Base-by-base conservation (phyloP, 64 coral and sea anemone species). In the Porites australiensis region DNA sequence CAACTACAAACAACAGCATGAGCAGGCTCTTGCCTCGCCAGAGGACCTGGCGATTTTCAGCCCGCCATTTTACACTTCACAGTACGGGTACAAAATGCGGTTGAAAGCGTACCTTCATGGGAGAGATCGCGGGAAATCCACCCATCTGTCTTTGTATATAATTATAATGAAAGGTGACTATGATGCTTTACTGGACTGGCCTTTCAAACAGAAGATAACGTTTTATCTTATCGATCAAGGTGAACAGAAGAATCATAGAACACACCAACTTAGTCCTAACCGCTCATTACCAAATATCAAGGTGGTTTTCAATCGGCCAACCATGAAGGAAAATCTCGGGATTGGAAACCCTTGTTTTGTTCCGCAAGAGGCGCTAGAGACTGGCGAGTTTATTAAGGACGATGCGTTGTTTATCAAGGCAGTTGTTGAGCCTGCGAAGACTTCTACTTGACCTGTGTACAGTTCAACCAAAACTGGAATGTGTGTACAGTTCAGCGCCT, bases 131-230 rank as follows among this genome's bases (percentile, higher is more conserved):
- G 98, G 98, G 3, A 93, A 96, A 81, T 92, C 88, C n/a, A 91
- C 98, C 1, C 98, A 99, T 61, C 59, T 99, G 16, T 99, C 98
- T 3, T 65, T 99, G 23, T 99, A 99, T 61, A 94, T 99, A 6
- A 99, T 99, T 5, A 99, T 99, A 82, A 99, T 99, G 98, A 99
- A 92, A 67, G 98, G 98, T 0, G 98, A 96, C 19, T 99, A 99
- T 59, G 97, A 99, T 54, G 94, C 94, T 1, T 59, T 99, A 27
- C 47, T 99, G 10, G 97, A 96, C 58, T 99, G 97, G 97, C 98
- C 98, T 54, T 99, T 96, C 79, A 99, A 99, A 13, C 94, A 96
- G 61, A 99, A 96, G 89, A 96, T 99, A 90, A 99, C 98, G 3
- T 99, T 99, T 75, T 99, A 88, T 72, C 91, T 99, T 16, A 83